These are phyloP conservation scores for Coremacera marginata DNA, from an alignment of 2,888 invertebrate species.

Conservation along the genomic window DNA sequence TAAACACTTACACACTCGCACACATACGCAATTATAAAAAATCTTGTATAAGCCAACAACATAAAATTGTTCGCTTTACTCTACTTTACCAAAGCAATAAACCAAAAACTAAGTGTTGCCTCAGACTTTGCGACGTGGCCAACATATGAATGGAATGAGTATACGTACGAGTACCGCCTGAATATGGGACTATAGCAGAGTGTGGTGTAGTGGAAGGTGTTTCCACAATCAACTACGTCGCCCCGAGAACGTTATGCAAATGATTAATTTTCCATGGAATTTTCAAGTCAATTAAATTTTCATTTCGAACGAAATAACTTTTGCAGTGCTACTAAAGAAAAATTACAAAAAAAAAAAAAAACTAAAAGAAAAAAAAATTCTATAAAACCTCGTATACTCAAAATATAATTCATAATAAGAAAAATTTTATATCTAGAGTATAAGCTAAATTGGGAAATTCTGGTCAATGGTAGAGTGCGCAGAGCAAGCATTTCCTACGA, in stretches of 20 bases:
- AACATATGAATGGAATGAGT: neutral
- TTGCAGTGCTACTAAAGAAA: neutral
- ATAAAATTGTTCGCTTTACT: neutral
- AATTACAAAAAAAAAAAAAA: neutral
- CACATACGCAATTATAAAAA: conserved; percentile 7
- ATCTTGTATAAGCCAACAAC: conserved; percentile 25
- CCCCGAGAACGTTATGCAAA: conserved; percentile 59
- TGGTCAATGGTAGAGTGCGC: neutral
- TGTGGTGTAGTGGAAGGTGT: neutral
- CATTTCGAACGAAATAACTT: conserved; percentile 41
- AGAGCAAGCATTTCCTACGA: neutral
- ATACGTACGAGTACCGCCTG: neutral
- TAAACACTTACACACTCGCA: conserved; percentile 21
- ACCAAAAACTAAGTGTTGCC: neutral
- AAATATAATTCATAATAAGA: conserved; percentile 28
- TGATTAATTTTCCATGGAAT: conserved; percentile 63
- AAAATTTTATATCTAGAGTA: neutral
- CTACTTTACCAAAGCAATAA: neutral
- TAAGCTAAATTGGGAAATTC: neutral
- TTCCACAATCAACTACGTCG: conserved; percentile 8
- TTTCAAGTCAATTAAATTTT: conserved; percentile 62
- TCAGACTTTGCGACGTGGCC: neutral
- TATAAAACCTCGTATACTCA: conserved; percentile 16
- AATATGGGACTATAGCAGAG: neutral
- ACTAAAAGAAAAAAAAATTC: neutral